Evolutionary conservation across 1,140 invertebrate species (phyloP), one percentile per base, ranked within the genome.

Genomic region (Anthonomus grandis): DNA sequence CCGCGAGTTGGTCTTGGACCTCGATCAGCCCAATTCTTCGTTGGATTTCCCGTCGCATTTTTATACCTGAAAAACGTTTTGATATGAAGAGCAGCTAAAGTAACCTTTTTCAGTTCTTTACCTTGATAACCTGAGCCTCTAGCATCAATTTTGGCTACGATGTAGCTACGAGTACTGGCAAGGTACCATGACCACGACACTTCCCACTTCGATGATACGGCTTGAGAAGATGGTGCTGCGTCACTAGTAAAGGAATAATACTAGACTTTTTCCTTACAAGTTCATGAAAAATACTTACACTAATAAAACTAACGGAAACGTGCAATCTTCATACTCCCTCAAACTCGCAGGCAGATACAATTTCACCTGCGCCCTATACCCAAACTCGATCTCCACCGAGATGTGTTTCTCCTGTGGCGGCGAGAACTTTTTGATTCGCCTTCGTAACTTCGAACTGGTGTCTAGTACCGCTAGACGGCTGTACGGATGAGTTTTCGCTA

Each of bases 1-100:
- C 92, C 19, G 86, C 86, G 18, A 96, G 80, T 74, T 95, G 89
- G 76, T 97, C 93, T 70, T 93, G 86, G 0, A 95, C 81, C 61
- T 84, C 83, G 1, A 83, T 79, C 3, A 80, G 77, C 18, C 83
- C 77, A 25, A 84, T 71, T 48, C 68, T 64, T 55, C 82, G 81
- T 65, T 89, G 87, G 8, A 91, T 79, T 69, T 87, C 81, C 53
- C 87, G 83, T 58, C 86, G 75, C 45, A 88, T 76, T 23, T 82
- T 79, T 60, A 90, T 83, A 10, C n/a, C n/a, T n/a, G n/a, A n/a
- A n/a, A n/a, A n/a, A n/a, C n/a, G n/a, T n/a, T n/a, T n/a, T n/a
- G n/a, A n/a, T n/a, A n/a, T n/a, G n/a, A n/a, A n/a, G n/a, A n/a
- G n/a, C n/a, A n/a, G n/a, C n/a, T n/a, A n/a, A n/a, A n/a, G n/a